A percentile compares a stretch with the other conserved stretches of the same genome.
Evolutionary conservation across 2,797 vertebrate species (phyloP).

Genomic region (Acanthopagrus latus): DNA sequence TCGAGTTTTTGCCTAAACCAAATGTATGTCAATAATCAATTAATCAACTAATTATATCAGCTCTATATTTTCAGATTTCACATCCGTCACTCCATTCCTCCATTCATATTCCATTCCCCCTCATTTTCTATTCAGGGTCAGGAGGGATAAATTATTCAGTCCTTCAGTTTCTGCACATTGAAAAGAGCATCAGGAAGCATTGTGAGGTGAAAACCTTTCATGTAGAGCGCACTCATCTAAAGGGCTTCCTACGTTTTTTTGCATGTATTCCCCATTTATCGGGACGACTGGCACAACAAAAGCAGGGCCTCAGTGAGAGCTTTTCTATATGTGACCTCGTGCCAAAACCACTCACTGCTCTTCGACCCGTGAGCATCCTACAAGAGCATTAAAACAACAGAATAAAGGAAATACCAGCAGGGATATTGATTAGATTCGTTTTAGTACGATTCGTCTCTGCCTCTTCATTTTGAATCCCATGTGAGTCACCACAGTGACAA

Average conservation of each 20-base stretch:
- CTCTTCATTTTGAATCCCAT: neutral
- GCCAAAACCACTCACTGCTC: neutral
- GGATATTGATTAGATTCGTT: neutral
- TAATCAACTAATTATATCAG: neutral
- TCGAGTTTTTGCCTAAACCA: neutral
- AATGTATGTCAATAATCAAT: neutral
- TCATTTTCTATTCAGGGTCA: neutral
- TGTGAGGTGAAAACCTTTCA: neutral
- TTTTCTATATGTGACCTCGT: neutral
- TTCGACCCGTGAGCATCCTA: neutral
- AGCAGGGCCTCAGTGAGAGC: neutral
- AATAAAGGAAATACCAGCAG: neutral
- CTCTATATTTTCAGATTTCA: neutral
- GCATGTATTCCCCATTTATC: neutral
- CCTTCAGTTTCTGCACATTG: neutral
- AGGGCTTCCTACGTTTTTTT: neutral
- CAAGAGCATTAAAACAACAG: neutral
- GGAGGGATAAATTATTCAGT: neutral
- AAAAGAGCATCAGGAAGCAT: neutral
- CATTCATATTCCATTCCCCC: neutral
- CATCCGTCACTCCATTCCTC: no score
- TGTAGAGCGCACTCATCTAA: neutral
- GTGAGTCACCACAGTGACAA: constrained; percentile 16
- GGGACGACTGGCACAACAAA: neutral
- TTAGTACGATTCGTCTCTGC: neutral